Conservation (phyloP, 2,797 vertebrate genomes). For the Todus mexicanus region DNA sequence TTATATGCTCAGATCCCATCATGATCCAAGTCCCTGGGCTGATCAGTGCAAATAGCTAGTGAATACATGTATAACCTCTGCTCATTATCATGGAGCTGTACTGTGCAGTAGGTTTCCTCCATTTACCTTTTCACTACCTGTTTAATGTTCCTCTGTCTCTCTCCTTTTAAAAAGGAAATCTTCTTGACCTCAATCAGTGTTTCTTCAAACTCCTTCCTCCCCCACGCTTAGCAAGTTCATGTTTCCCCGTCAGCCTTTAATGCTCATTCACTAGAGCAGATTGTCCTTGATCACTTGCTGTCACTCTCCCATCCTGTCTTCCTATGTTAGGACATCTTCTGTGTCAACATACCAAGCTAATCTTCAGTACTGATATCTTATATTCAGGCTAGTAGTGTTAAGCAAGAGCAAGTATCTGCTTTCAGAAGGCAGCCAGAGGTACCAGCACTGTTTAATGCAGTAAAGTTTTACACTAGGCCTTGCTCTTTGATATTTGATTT, state of each 20-base stretch:
- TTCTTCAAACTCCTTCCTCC: neutral
- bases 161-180: neutral
- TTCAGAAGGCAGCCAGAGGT: neutral
- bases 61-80: neutral
- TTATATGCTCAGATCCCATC: neutral
- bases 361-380: neutral
- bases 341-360: neutral
- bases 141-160: constrained; percentile 16
- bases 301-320: neutral
- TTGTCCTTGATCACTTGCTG: neutral
- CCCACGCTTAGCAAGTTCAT: neutral
- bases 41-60: constrained; percentile 31
- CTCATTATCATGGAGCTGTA: constrained; percentile 28
- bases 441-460: neutral
- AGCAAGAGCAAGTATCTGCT: neutral
- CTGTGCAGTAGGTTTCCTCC: neutral
- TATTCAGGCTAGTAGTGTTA: neutral
- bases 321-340: neutral
- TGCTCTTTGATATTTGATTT: neutral
- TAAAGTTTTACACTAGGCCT: neutral
- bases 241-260: neutral
- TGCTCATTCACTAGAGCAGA: neutral
- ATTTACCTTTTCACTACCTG: constrained; percentile 26
- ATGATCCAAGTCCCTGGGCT: neutral
- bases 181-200: constrained; percentile 31